Evolutionary conservation across 1,140 invertebrate species (phyloP), one percentile per base, ranked within the genome.

Genomic region (Tachypleus tridentatus): DNA sequence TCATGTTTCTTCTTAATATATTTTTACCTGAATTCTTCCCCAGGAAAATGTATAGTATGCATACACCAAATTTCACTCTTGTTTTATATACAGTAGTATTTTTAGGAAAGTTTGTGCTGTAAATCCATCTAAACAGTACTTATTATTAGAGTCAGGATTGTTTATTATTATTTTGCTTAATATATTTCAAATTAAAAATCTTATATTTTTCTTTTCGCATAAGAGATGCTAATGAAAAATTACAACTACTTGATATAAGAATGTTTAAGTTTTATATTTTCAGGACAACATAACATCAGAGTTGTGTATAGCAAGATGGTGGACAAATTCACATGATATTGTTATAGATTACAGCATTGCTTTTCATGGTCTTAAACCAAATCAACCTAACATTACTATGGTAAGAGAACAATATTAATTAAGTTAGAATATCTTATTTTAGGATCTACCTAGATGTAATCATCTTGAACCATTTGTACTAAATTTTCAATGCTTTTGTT

Each of bases 281-380:
- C 72, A 87, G 83, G 86, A 85, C 68, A 85, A 84, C 66, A 73
- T 84, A 57, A 87, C 92, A 48, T 72, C 97, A 49, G 94, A 97
- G 79, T 74, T 97, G 48, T 91, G 86, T 62, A 80, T 97, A 60
- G 90, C 90, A 3, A 95, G 96, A 78, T 96, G 91, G 82, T 98
- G 94, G 94, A 88, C 92, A 3, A 91, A 87, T 78, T 78, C 89
- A 11, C 90, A 89, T 4, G 85, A 89, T 58, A 81, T 87, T 11
- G 78, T 76, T 52, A 74, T 94, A 7, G 83, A 87, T 73, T 93
- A 92, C 75, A 82, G 76, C 10, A 77, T 97, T 57, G 82, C 84
- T 67, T 93, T 97, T 75, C 85, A 86, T 76, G 91, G 93, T n/a
- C 80, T 93, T 51, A 81, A 82, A 69, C 82, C 91, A 4, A 82